A percentile compares a stretch with the other conserved stretches of the same genome.
phyloP scores from a whole-genome alignment of 2,797 vertebrate genomes.

The Paguma larvata region DNA sequence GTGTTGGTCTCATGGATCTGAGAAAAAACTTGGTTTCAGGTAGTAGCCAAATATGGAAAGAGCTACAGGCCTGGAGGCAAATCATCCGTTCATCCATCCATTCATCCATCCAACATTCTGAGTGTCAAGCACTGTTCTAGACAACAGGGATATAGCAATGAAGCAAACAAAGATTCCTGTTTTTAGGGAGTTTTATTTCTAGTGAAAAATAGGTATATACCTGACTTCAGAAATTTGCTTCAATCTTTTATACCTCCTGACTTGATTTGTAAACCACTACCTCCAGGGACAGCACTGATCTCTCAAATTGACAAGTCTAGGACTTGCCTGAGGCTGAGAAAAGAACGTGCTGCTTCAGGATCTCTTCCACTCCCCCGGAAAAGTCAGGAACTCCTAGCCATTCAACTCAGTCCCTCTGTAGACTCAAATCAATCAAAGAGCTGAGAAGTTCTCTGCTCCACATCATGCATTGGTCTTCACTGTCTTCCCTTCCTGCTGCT shows the following conservation, averaged over 20 bases:
- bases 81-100: neutral
- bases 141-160: neutral
- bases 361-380: neutral
- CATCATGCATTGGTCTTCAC: neutral
- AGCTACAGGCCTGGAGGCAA: neutral
- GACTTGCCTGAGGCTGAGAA: neutral
- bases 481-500: neutral
- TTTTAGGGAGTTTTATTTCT: neutral
- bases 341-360: neutral
- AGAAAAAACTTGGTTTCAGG: conserved; percentile 33
- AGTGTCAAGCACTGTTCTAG: neutral
- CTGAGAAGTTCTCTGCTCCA: conserved; percentile 15
- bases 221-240: conserved; percentile 24
- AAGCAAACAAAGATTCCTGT: neutral
- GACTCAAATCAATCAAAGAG: conserved; percentile 15
- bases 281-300: neutral
- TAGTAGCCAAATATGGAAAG: conserved; percentile 35
- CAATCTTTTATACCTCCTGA: neutral
- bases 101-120: neutral
- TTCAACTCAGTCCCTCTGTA: neutral
- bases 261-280: conserved; percentile 13
- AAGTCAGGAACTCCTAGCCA: neutral
- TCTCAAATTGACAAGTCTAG: conserved; percentile 22
- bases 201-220: neutral
- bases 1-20: neutral